These are phyloP conservation scores for Coronaproctus castanopsis DNA, from an alignment of 2,888 invertebrate species.

Conservation along the genomic window DNA sequence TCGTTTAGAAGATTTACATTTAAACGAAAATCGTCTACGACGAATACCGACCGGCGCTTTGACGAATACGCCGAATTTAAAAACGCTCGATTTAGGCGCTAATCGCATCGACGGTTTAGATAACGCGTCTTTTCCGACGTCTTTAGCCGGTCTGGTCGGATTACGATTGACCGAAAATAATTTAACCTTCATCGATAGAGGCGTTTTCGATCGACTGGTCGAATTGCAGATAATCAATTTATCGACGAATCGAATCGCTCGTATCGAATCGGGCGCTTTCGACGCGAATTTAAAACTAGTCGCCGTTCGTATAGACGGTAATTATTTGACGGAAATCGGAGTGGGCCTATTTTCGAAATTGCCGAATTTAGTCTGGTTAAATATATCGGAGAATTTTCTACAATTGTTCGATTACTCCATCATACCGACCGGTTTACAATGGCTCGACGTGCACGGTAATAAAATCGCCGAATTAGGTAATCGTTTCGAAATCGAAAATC, in stretches of 20 bases:
- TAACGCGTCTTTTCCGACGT: constrained; percentile 56
- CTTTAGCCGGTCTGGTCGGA: constrained; percentile 60
- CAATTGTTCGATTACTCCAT: constrained; percentile 68
- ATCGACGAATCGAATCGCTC: constrained; percentile 60
- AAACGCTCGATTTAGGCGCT: constrained; percentile 63
- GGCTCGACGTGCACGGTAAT: constrained; percentile 69
- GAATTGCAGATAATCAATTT: constrained; percentile 63
- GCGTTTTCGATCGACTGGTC: constrained; percentile 55
- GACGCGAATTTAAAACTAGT: constrained; percentile 55
- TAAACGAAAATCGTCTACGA: constrained; percentile 58
- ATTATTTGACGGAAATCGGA: constrained; percentile 55
- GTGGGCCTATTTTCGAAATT: constrained; percentile 60
- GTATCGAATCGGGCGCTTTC: constrained; percentile 55
- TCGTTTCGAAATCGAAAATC: constrained; percentile 63
- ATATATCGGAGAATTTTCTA: constrained; percentile 65
- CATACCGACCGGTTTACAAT: constrained; percentile 62
- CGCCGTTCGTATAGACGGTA: constrained; percentile 61
- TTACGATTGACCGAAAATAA: constrained; percentile 67
- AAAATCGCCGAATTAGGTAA: constrained; percentile 63
- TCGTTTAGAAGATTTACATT: constrained; percentile 57
- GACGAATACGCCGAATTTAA: constrained; percentile 50
- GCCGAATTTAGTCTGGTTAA: constrained; percentile 62
- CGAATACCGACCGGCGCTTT: constrained; percentile 47
- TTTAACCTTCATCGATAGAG: constrained; percentile 56
- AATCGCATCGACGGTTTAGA: constrained; percentile 60